Evolutionary conservation across 2,888 invertebrate species (phyloP), one percentile per base, ranked within the genome.

Genomic region (Noctua janthina): DNA sequence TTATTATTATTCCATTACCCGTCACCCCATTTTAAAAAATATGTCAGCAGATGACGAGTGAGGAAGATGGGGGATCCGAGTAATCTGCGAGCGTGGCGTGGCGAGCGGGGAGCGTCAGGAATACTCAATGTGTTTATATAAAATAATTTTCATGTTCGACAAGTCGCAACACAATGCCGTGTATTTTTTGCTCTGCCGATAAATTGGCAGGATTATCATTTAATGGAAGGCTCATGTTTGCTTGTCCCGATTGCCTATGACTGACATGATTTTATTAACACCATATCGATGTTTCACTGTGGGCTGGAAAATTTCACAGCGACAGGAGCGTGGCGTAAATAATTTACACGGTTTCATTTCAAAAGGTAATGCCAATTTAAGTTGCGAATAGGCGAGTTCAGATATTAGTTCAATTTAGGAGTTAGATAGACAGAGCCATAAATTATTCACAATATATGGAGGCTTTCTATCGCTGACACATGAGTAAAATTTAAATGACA

Each of bases 81-180:
- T 95, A 95, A 96, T 95, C 94, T 93, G 94, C 91, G 88, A 67
- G 39, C 66, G 66, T 83, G 72, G 74, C 70, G 79, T 49, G 86
- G 59, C 78, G 79, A 66, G 86, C 92, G 92, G 94, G 92, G 94
- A 94, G 94, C 94, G 92, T 93, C 95, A 92, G 91, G 95, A 96
- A 95, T 96, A 96, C 95, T 95, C 94, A 96, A 97, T 97, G 96
- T 95, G 96, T 96, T 96, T 96, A 96, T 96, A 96, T 97, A 96
- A 97, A 97, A 96, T 96, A 95, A 97, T 96, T 96, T 97, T 96
- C 96, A 94, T 96, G 96, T 96, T 95, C 95, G 96, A 96, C 97
- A 96, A 96, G 95, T 96, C 95, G 90, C 94, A 91, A 95, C 95
- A 96, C 96, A 97, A 97, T 96, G 91, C 92, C 92, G 94, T 92